These are phyloP conservation scores for Mechanitis mazaeus DNA, from an alignment of 2,888 invertebrate species.

Conservation along the genomic window DNA sequence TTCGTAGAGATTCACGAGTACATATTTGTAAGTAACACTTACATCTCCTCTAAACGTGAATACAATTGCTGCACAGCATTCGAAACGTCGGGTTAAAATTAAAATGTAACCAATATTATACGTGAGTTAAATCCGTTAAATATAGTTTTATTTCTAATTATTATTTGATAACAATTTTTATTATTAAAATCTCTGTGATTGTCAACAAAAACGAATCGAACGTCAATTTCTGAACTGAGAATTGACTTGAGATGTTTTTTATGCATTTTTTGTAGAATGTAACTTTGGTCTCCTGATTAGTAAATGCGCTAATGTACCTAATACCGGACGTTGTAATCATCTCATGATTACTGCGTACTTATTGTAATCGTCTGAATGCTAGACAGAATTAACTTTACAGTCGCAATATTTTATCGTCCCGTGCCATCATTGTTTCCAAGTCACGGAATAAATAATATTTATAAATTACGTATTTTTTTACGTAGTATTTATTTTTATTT, in stretches of 20 bases:
- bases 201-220: no score
- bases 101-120: no score
- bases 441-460: constrained; percentile 31
- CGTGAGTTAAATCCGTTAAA: no score
- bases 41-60: no score
- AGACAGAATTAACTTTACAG: constrained; percentile 57
- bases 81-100: no score
- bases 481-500: constrained; percentile 11
- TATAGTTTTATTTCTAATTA: no score
- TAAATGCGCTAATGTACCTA: constrained; percentile 52
- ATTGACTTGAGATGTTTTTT: constrained; percentile 10
- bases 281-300: constrained; percentile 50
- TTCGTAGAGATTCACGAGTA: no score
- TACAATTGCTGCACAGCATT: no score
- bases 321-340: constrained; percentile 68
- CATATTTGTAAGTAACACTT: no score
- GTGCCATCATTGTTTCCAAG: constrained; percentile 39
- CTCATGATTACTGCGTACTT: constrained; percentile 64
- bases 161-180: no score
- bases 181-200: no score
- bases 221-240: no score
- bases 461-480: neutral
- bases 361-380: constrained; percentile 54
- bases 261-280: constrained; percentile 10
- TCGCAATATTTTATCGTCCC: constrained; percentile 43